Base-by-base conservation (phyloP, 2,797 vertebrate genomes). In the Zalophus californianus region DNA sequence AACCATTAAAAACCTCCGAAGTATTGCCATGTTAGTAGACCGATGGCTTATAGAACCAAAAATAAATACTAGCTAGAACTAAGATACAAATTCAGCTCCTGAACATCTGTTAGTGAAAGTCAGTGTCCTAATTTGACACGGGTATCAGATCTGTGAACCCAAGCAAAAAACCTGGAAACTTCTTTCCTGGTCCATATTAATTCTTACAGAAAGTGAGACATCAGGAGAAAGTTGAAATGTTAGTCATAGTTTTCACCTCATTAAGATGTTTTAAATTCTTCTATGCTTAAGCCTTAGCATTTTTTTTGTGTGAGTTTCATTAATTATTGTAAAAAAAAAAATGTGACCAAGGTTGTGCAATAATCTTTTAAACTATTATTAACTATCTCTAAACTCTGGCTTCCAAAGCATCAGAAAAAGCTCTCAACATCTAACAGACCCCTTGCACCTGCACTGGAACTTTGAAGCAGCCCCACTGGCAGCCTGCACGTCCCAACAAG, bases 11-110 rank as follows among this genome's bases (percentile, higher is more conserved):
- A 77, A 68, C 20, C 86, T 96, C 52, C 25, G 77, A 94, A 35
- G 58, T 66, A 60, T 29, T 21, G 29, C n/a, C 21, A 83, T 48
- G 14, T 54, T 83, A 44, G 13, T 58, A 56, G 66, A 94, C 90
- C 48, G 50, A 92, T 72, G 56, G 73, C 89, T 9, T 84, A 52
- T 9, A 83, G 29, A 84, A 66, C 60, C 44, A 25, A 94, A 93
- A 97, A 77, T 78, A 97, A 96, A 93, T 83, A 91, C 58, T 56
- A 62, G 77, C 20, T 87, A 93, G 16, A 95, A 87, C 90, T 60
- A 84, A 62, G 56, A 75, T 56, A 94, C 27, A 92, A 64, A 88
- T 32, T 97, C 89, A 88, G 84, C 58, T 92, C 44, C 64, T 89
- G 29, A 86, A 73, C 72, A 90, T 88, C 75, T 88, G 62, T 64